These are phyloP conservation scores for Oreotrochilus melanogaster DNA, from an alignment of 2,113 vertebrate genomes.

Conservation along the genomic window DNA sequence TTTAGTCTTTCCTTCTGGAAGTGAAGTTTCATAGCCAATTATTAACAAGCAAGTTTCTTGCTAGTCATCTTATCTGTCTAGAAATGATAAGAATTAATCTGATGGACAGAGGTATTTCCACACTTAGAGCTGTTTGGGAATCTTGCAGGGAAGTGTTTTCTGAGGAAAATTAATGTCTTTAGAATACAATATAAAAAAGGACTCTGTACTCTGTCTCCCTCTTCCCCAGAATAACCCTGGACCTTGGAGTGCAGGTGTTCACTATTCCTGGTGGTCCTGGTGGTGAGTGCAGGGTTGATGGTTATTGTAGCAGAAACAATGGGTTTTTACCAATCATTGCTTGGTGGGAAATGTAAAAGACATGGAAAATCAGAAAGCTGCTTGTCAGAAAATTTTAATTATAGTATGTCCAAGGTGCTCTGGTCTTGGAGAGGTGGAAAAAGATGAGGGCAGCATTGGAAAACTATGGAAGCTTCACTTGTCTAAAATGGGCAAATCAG, in stretches of 20 bases:
- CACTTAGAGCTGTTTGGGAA: not conserved
- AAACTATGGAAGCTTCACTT: not conserved
- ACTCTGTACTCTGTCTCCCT: not conserved
- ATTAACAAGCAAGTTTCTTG: not conserved
- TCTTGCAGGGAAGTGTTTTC: not conserved
- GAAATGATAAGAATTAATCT: not conserved
- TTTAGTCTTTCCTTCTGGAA: not conserved
- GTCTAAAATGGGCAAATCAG: not conserved
- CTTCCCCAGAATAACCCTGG: not conserved
- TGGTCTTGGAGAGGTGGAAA: not conserved
- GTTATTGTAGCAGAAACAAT: not conserved
- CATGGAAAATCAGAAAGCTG: not conserved
- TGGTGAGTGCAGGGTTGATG: not conserved
- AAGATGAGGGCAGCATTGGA: not conserved
- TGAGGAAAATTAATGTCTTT: not conserved
- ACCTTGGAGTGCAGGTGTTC: not conserved
- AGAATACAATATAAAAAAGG: not conserved
- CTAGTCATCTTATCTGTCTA: not conserved
- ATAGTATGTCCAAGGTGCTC: not conserved
- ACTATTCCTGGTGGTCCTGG: not conserved
- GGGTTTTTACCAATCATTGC: not conserved
- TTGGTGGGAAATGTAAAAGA: not conserved
- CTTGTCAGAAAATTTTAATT: not conserved
- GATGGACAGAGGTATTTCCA: not conserved
- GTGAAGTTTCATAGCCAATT: not conserved